A percentile compares a stretch with the other conserved stretches of the same genome.
These are phyloP conservation scores for Diachasma alloeum DNA, from an alignment of 1,140 invertebrate genomes.

Conservation along the genomic window DNA sequence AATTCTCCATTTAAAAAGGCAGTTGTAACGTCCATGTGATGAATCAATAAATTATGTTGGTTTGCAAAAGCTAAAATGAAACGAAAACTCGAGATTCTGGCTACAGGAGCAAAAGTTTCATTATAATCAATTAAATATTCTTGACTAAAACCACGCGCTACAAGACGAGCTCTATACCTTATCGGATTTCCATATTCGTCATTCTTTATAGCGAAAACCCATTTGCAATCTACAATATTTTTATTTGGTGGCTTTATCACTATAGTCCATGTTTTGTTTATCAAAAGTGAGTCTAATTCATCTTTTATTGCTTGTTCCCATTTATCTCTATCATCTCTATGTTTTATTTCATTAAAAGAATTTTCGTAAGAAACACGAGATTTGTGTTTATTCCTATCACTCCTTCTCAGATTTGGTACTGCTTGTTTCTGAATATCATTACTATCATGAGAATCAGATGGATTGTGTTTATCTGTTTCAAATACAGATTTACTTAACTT, in stretches of 20 bases:
- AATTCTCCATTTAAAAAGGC: constrained; percentile 51
- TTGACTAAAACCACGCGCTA: constrained; percentile 58
- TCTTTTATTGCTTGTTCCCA: constrained; percentile 54
- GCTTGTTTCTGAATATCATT: not conserved
- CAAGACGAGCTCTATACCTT: constrained; percentile 56
- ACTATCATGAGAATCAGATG: not conserved
- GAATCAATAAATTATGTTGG: constrained; percentile 54
- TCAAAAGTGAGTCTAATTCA: constrained; percentile 50
- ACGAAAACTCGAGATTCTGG: constrained; percentile 44
- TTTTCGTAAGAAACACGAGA: constrained; percentile 35
- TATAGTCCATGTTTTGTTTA: constrained; percentile 54
- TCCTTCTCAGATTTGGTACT: constrained; percentile 25
- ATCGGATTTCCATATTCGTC: constrained; percentile 42
- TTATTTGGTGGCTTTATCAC: constrained; percentile 49
- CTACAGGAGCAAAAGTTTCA: constrained; percentile 40
- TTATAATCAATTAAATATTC: constrained; percentile 47
- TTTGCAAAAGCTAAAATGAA: constrained; percentile 56
- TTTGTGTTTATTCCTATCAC: constrained; percentile 41
- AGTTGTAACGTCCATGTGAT: constrained; percentile 54
- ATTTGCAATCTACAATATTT: constrained; percentile 42
- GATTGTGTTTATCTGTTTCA: not conserved
- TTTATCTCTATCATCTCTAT: constrained; percentile 38
- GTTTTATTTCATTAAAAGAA: constrained; percentile 50
- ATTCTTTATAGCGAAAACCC: constrained; percentile 24
- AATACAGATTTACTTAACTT: not conserved